Conservation (phyloP, 2,888 invertebrate genomes). For the Phytoseiulus persimilis region DNA sequence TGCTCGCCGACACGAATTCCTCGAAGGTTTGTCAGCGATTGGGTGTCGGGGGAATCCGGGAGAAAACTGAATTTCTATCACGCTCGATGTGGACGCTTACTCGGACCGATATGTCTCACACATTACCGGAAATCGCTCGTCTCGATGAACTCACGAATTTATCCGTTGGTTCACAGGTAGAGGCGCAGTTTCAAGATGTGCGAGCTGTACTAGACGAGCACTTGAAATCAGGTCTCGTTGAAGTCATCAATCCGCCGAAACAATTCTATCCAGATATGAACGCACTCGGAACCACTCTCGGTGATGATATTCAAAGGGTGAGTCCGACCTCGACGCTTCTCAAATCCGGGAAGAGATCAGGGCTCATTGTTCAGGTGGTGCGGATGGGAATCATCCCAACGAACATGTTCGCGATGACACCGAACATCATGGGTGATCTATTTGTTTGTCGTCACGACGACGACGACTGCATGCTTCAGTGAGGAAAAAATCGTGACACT, state of each 20-base stretch:
- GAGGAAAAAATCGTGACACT: background rate
- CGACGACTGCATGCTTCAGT: background rate
- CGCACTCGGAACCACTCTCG: slow-evolving; percentile 61
- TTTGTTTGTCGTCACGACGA: background rate
- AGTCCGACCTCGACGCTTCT: too few species aligned
- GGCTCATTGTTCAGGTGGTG: background rate
- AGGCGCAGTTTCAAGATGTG: slow-evolving; percentile 17
- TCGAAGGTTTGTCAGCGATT: slow-evolving; percentile 31
- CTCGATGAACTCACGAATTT: background rate
- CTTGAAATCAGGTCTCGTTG: slow-evolving; percentile 70
- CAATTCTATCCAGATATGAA: slow-evolving; percentile 79
- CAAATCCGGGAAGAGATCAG: too few species aligned
- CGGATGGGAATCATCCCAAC: background rate
- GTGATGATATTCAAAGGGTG: slow-evolving; percentile 57
- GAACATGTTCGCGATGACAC: background rate
- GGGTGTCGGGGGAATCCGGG: too few species aligned
- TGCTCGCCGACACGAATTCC: slow-evolving; percentile 63
- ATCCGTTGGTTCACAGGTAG: background rate
- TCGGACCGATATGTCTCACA: slow-evolving; percentile 66
- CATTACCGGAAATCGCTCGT: slow-evolving; percentile 62
- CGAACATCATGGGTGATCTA: background rate
- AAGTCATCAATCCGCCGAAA: slow-evolving; percentile 74
- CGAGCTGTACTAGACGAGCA: slow-evolving; percentile 54
- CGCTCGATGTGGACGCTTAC: too few species aligned
- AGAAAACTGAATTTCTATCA: too few species aligned